These are phyloP conservation scores for Caenorhabditis imperialis DNA, from an alignment of 2,888 invertebrate species.

Conservation along the genomic window DNA sequence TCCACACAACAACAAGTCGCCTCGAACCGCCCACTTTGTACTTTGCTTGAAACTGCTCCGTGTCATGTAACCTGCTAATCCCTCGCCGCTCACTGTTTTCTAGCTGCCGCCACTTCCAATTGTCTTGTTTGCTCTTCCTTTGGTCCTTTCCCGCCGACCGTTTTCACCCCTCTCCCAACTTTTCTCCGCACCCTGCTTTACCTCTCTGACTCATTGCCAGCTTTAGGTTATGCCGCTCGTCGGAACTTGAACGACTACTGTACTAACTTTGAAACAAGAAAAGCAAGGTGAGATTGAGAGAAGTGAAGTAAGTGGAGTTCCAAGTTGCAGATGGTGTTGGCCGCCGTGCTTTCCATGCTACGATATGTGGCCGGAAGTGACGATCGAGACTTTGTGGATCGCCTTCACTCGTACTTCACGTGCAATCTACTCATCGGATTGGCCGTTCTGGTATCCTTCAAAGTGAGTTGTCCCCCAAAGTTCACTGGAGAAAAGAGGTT, in stretches of 20 bases:
- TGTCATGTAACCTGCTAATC: slow-evolving; percentile 40
- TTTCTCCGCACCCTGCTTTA: neutral
- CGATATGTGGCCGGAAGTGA: slow-evolving; percentile 76
- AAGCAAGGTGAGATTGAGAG: slow-evolving; percentile 6
- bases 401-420: slow-evolving; percentile 76
- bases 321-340: slow-evolving; percentile 70
- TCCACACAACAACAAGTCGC: neutral
- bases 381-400: slow-evolving; percentile 77
- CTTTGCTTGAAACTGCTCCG: slow-evolving; percentile 7
- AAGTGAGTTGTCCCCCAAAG: slow-evolving; percentile 58
- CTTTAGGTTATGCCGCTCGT: slow-evolving; percentile 43
- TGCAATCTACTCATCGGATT: slow-evolving; percentile 76
- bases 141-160: slow-evolving; percentile 32
- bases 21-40: neutral
- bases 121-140: slow-evolving; percentile 41
- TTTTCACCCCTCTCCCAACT: slow-evolving; percentile 29
- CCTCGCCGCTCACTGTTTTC: slow-evolving; percentile 27
- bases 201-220: slow-evolving; percentile 15
- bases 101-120: slow-evolving; percentile 21
- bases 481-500: no score
- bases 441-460: slow-evolving; percentile 75
- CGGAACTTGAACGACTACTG: slow-evolving; percentile 24
- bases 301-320: no score
- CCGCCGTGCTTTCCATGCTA: slow-evolving; percentile 75
- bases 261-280: no score